These are phyloP conservation scores for Varanus komodoensis DNA, from an alignment of 2,113 vertebrate genomes.

Conservation along the genomic window DNA sequence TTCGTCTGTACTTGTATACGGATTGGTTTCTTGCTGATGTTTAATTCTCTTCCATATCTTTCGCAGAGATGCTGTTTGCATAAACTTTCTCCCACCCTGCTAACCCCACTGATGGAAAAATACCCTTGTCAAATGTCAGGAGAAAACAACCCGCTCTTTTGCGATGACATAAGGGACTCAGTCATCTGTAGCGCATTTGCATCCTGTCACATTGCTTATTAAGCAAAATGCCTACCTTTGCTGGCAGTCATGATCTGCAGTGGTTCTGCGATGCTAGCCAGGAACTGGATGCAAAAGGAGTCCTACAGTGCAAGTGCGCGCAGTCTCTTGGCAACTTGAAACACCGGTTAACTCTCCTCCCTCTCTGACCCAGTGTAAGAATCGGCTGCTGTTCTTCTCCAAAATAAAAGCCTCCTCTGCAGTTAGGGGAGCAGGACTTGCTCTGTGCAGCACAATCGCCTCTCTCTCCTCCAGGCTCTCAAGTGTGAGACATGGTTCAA, in stretches of 20 bases:
- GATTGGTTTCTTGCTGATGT: neutral
- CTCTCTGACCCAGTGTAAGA: slow-evolving; percentile 69
- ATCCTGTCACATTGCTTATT: neutral
- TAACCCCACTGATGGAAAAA: slow-evolving; percentile 22
- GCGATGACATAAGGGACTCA: slow-evolving; percentile 13
- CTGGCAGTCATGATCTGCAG: slow-evolving; percentile 84
- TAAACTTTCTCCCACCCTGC: slow-evolving; percentile 37
- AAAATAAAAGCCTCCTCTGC: slow-evolving; percentile 78
- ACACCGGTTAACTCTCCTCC: slow-evolving; percentile 66
- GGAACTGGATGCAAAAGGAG: slow-evolving; percentile 49
- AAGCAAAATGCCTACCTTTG: slow-evolving; percentile 83
- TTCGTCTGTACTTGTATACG: neutral
- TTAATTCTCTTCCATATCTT: neutral
- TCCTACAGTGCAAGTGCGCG: slow-evolving; percentile 11
- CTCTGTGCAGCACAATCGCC: slow-evolving; percentile 33
- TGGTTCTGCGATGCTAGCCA: slow-evolving; percentile 48
- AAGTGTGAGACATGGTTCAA: neutral
- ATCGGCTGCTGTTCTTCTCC: slow-evolving; percentile 69
- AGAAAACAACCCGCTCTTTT: neutral
- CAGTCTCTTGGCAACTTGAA: slow-evolving; percentile 50
- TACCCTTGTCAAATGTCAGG: neutral
- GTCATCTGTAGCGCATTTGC: neutral
- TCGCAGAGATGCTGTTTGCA: slow-evolving; percentile 35
- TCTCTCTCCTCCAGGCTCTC: slow-evolving; percentile 19
- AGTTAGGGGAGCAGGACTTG: slow-evolving; percentile 15